Base-by-base conservation (phyloP, 2,113 vertebrate genomes). In the Solenodon paradoxus region DNA sequence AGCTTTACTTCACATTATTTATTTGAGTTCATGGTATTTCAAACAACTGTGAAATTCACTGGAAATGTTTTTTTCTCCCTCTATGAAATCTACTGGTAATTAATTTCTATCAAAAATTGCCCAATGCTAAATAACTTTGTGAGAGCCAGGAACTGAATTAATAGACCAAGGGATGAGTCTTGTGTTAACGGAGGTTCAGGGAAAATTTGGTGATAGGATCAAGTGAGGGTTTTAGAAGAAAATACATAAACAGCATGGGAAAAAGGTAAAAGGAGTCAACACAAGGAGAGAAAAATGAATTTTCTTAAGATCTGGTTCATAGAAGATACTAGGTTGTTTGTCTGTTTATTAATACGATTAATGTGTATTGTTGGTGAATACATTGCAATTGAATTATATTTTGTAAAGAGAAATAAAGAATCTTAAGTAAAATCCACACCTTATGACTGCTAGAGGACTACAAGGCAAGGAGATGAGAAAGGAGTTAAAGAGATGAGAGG, bases 21-120 rank as follows among this genome's bases (percentile, higher is more conserved):
- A 57, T 92, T 95, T 94, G n/a, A n/a, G 88, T 93, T 89, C 66
- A 57, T 45, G 57, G 28, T 64, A 53, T 95, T 80, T 90, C 86
- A 94, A 63, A 88, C 28, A 83, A 78, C 75, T 79, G 77, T 79
- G 77, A 94, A 49, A 64, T 75, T 79, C 53, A 55, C 9, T 16
- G 1, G 8, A 61, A 75, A 19, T 64, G 59, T 12, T 77, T 85
- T 71, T 49, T 75, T 49, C 32, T 61, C 20, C 57, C 47, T 85
- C 35, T 13, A 9, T 69, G 38, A 96, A 91, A 20, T 75, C 74
- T 89, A 47, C 40, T 17, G 61, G 32, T 57, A 96, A 87, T 84
- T 66, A 78, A 82, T 51, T n/a, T 47, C 42, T 55, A 84, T 75
- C 63, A 55, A 55, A 90, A 92, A 24, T 45, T 71, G 40, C 61